Conservation (phyloP, 2,113 vertebrate species). For the Centrocercus urophasianus region DNA sequence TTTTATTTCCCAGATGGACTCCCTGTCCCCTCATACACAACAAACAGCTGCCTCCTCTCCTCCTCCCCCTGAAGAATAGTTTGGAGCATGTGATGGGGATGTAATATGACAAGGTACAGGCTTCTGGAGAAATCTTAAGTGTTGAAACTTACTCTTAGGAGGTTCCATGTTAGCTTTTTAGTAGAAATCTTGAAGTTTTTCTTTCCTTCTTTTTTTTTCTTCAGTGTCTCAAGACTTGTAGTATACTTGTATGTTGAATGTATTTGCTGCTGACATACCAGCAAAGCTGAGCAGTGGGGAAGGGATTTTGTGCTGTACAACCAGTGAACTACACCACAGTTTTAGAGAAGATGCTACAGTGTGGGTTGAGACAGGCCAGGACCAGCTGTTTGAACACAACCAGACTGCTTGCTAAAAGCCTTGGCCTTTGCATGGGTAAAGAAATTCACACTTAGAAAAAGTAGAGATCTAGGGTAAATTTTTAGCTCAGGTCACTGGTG, state of each 20-base stretch:
- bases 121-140: not conserved
- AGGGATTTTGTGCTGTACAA: accelerated
- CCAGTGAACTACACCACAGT: not conserved
- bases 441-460: accelerated
- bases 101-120: not conserved
- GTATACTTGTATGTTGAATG: not conserved
- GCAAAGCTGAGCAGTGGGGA: not conserved
- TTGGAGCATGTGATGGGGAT: not conserved
- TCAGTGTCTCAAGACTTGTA: not conserved
- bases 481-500: not conserved
- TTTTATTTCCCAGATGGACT: slow-evolving; percentile 19
- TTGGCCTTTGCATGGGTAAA: not conserved
- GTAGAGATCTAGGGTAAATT: not conserved
- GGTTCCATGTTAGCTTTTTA: not conserved
- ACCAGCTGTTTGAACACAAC: not conserved
- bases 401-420: not conserved
- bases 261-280: not conserved
- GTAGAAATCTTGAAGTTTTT: not conserved
- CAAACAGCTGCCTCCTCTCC: slow-evolving; percentile 25
- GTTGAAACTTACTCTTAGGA: not conserved
- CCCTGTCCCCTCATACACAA: not conserved
- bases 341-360: not conserved
- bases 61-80: slow-evolving; percentile 24
- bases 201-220: not conserved
- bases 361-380: not conserved